These are phyloP conservation scores for Porites cylindrica DNA, from an alignment of 92 coral and sea anemone species.

Conservation along the genomic window DNA sequence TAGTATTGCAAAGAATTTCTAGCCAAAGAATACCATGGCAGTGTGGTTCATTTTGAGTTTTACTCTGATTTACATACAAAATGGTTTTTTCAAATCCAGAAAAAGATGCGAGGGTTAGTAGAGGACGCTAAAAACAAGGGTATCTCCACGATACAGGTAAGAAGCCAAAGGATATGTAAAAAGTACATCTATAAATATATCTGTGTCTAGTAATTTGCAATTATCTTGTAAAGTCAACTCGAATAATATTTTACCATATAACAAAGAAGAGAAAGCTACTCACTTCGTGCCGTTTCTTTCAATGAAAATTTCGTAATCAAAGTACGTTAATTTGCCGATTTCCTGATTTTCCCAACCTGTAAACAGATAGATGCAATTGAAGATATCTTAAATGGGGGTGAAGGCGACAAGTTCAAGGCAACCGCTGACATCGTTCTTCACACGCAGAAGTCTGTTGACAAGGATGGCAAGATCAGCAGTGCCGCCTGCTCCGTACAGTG, in stretches of 20 bases:
- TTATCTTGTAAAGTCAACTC: too few relatives aligned
- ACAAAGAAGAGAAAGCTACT: too few relatives aligned
- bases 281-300: neutral
- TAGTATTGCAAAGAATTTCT: too few relatives aligned
- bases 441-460: constrained; percentile 62
- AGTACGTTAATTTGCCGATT: neutral
- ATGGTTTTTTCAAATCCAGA: constrained; percentile 35
- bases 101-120: constrained; percentile 76
- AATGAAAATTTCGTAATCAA: neutral
- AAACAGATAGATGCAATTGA: constrained; percentile 71
- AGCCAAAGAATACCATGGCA: too few relatives aligned
- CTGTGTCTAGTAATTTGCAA: too few relatives aligned
- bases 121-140: constrained; percentile 81
- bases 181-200: neutral
- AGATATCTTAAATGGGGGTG: constrained; percentile 76
- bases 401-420: constrained; percentile 84
- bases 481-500: constrained; percentile 72
- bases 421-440: constrained; percentile 73
- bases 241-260: too few relatives aligned
- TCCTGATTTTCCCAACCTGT: neutral
- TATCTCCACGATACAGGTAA: constrained; percentile 61
- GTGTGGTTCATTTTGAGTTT: too few relatives aligned
- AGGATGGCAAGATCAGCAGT: constrained; percentile 70
- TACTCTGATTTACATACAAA: too few relatives aligned
- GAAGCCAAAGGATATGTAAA: neutral